Conservation (phyloP, 2,888 invertebrate species). For the Fragum fragum region DNA sequence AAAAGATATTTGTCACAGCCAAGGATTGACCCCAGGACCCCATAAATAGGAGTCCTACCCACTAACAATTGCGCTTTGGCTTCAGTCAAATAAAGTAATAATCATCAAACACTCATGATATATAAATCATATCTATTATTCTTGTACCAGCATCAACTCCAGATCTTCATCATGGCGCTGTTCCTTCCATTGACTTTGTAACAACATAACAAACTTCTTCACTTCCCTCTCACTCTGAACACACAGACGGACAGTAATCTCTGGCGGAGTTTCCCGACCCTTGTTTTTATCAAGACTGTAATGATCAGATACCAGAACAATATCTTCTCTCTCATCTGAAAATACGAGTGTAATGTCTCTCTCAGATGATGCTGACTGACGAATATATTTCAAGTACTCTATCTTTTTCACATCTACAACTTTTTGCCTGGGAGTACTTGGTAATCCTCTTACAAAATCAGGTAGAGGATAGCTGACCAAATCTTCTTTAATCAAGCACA, state of each 20-base stretch:
- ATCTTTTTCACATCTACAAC: conserved; percentile 79
- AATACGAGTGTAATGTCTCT: conserved; percentile 81
- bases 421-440: conserved; percentile 80
- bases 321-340: conserved; percentile 83
- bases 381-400: conserved; percentile 79
- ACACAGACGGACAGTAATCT: conserved; percentile 75
- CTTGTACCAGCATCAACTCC: conserved; percentile 20
- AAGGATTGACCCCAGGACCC: too few species aligned
- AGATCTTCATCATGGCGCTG: conserved; percentile 54
- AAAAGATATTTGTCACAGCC: too few species aligned
- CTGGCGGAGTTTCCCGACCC: conserved; percentile 73
- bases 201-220: conserved; percentile 79
- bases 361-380: conserved; percentile 69
- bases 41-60: too few species aligned
- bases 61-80: too few species aligned
- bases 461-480: conserved; percentile 85
- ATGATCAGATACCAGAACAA: conserved; percentile 83
- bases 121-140: too few species aligned
- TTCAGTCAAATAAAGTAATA: too few species aligned
- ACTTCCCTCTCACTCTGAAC: conserved; percentile 81
- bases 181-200: conserved; percentile 83
- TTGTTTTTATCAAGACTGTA: conserved; percentile 74
- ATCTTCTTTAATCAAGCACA: conserved; percentile 84
- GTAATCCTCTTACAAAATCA: conserved; percentile 83
- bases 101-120: too few species aligned